Base-by-base conservation (phyloP, 2,888 invertebrate species). In the Drosophila planitibia region DNA sequence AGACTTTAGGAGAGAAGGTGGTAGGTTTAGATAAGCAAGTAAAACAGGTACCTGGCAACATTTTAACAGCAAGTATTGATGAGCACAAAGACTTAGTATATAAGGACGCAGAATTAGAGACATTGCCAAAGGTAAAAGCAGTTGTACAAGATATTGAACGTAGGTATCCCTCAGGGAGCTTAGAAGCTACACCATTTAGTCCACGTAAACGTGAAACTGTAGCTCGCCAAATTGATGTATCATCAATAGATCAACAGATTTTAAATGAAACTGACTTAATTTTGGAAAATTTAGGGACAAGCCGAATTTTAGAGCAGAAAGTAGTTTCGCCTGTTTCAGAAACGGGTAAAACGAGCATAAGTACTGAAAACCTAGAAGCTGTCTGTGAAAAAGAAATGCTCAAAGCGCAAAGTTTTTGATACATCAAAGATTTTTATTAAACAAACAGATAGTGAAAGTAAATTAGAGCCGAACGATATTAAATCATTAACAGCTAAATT, bases 111-210 rank as follows among this genome's bases (percentile, higher is more conserved):
- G 64, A 70, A 39, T 44, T 49, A 39, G 82, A 85, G 54, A 74
- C 39, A 41, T 76, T 88, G 68, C 94, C 94, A 30, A 95, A 95
- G 81, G 95, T 95, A 2, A 95, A 93, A 91, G 94, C 95, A 41
- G 94, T 94, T 82, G 93, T 95, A 35, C 94, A 94, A 90, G 90
- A 94, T 59, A 89, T 95, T 64, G 95, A 95, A 90, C 94, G 95
- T 70, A 94, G 94, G 53, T 81, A 76, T 79, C 82, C 92, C 3
- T 83, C 85, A 49, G 91, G 91, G 72, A 72, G 52, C 59, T 60
- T 87, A 61, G 86, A 90, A 61, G 85, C 81, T 33, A 82, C 75
- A 39, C 85, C 90, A 4, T 90, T 91, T 76, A 91, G 82, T 76
- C 81, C 93, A 30, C 91, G 93, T n/a, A 92, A 92, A 37, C 93